Percentiles rank a stretch among this genome's conserved stretches.
Conservation (phyloP, 2,113 vertebrate species). For the Elephantulus edwardii region DNA sequence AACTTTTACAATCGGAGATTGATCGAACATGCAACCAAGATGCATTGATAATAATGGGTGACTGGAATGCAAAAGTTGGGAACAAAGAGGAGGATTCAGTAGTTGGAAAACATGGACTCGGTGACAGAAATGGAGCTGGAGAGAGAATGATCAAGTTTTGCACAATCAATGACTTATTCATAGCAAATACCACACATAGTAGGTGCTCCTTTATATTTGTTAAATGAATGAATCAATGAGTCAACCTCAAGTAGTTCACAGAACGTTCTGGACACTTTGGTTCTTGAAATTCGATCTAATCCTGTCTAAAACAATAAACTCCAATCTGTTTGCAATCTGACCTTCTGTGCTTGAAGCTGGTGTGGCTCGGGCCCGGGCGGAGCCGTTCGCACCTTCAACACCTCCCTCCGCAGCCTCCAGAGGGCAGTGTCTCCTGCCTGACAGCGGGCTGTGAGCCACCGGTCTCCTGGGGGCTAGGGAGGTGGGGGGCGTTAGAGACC, state of each 20-base stretch:
- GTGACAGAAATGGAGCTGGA: too few relatives aligned
- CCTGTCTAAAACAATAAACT: neutral
- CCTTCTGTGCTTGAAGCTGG: neutral
- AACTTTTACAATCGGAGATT: too few relatives aligned
- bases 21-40: too few relatives aligned
- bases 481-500: neutral
- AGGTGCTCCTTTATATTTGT: neutral
- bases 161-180: too few relatives aligned
- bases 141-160: too few relatives aligned
- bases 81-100: too few relatives aligned
- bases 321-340: neutral
- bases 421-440: neutral
- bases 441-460: neutral
- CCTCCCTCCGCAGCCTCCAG: neutral
- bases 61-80: too few relatives aligned
- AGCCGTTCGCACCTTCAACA: too few relatives aligned
- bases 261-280: neutral
- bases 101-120: too few relatives aligned
- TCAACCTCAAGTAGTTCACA: neutral
- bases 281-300: neutral
- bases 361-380: neutral
- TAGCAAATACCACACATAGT: too few relatives aligned
- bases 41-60: too few relatives aligned
- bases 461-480: neutral
- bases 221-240: neutral